Evolutionary conservation across 1,140 invertebrate species (phyloP).

Genomic region (Drosophila nebulosa): DNA sequence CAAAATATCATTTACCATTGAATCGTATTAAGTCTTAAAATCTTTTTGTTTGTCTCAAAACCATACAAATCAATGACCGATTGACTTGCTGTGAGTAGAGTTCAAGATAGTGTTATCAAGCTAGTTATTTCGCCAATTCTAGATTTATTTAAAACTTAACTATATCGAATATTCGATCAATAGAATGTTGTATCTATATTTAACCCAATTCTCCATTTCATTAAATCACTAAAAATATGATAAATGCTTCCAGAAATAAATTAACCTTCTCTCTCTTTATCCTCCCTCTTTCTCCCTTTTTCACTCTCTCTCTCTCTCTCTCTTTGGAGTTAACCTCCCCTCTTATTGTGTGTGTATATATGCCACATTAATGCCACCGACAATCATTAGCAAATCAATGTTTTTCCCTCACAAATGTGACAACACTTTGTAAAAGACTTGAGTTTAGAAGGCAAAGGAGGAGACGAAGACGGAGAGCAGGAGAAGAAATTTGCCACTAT

Average conservation of each 20-base stretch:
- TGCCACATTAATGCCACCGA: constrained; percentile 43
- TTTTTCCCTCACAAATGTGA: constrained; percentile 57
- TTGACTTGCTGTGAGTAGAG: too few relatives aligned
- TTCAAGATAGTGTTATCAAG: too few relatives aligned
- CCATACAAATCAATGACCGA: too few relatives aligned
- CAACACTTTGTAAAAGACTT: constrained; percentile 25
- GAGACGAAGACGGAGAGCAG: neutral
- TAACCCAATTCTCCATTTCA: neutral
- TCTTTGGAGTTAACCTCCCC: neutral
- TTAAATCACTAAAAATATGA: neutral
- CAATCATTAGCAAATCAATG: constrained; percentile 67
- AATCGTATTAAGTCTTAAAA: too few relatives aligned
- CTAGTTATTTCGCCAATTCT: too few relatives aligned
- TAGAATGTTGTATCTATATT: neutral
- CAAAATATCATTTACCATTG: too few relatives aligned
- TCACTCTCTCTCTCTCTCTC: too few relatives aligned
- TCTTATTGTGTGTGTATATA: neutral
- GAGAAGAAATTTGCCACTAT: neutral
- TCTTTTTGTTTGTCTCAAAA: too few relatives aligned
- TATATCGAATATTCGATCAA: too few relatives aligned
- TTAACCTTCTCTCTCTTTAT: neutral
- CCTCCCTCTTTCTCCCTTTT: too few relatives aligned
- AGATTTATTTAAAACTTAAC: too few relatives aligned
- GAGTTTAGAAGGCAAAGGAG: neutral
- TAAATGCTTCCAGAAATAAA: neutral